Conservation (phyloP, 2,888 invertebrate genomes). For the Dorcus hopei region DNA sequence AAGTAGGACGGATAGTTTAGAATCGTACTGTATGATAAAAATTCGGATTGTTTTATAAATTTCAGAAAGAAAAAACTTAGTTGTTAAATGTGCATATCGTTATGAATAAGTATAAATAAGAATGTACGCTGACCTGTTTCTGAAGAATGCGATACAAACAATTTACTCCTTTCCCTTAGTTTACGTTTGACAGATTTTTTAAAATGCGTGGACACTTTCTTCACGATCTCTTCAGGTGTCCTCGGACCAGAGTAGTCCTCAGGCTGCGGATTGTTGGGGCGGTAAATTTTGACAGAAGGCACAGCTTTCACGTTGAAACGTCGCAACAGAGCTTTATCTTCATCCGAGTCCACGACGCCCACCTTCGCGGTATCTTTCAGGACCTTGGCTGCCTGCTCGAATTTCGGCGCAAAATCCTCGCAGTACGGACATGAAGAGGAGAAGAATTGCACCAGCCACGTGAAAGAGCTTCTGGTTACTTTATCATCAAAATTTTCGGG, state of each 20-base stretch:
- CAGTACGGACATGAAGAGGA: conserved; percentile 27
- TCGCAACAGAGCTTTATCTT: conserved; percentile 15
- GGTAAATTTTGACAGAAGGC: conserved; percentile 26
- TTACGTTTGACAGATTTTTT: neutral
- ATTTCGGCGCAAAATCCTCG: conserved; percentile 26
- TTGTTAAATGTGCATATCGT: too few species aligned
- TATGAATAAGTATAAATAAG: too few species aligned
- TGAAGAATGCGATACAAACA: neutral
- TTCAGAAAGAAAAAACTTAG: too few species aligned
- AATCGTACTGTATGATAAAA: too few species aligned
- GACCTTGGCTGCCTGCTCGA: conserved; percentile 20
- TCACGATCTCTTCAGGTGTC: conserved; percentile 18
- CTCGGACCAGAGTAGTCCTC: conserved; percentile 25
- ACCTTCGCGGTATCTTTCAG: conserved; percentile 22
- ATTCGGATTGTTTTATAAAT: too few species aligned
- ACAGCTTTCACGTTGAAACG: conserved; percentile 20
- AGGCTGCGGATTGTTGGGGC: conserved; percentile 17
- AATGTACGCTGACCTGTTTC: neutral
- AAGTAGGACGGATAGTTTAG: too few species aligned
- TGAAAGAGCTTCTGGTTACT: conserved; percentile 19
- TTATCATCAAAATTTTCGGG: conserved; percentile 19
- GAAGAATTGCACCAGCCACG: conserved; percentile 28
- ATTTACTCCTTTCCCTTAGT: neutral
- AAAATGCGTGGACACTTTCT: conserved; percentile 2
- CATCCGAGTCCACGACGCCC: conserved; percentile 23